phyloP scores from a whole-genome alignment of 1,140 invertebrate species.

The Macrotrachela quadricornifera region DNA sequence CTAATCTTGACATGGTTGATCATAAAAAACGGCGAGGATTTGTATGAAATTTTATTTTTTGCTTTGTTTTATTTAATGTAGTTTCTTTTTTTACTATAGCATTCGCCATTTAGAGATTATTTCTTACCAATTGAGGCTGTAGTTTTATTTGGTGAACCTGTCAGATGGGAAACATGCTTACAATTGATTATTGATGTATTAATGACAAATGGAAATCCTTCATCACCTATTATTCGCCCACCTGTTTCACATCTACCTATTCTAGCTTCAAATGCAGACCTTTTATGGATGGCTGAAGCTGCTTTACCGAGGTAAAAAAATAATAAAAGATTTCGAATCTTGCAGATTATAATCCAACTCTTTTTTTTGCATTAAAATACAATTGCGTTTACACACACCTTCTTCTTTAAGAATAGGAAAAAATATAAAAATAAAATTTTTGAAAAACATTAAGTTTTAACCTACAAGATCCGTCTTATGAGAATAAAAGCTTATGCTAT shows the following conservation, averaged over 20 bases:
- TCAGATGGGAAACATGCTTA: conserved; percentile 29
- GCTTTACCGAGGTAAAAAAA: conserved; percentile 20
- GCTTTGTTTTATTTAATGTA: not conserved
- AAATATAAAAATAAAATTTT: too few species aligned
- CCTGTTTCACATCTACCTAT: conserved; percentile 16
- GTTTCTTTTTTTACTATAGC: conserved; percentile 13
- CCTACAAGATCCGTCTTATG: too few species aligned
- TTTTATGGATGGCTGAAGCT: conserved; percentile 29
- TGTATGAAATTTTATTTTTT: conserved; percentile 19
- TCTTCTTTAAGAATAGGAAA: too few species aligned
- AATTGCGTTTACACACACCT: too few species aligned
- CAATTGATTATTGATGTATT: conserved; percentile 47
- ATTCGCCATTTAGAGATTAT: conserved; percentile 34
- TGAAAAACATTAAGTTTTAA: too few species aligned
- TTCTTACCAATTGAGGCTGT: conserved; percentile 27
- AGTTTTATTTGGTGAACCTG: conserved; percentile 27
- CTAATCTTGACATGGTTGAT: conserved; percentile 46
- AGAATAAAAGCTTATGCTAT: too few species aligned
- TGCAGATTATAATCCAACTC: too few species aligned
- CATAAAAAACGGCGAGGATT: conserved; percentile 33
- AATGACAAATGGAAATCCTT: conserved; percentile 39
- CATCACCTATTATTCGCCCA: not conserved
- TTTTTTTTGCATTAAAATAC: too few species aligned
- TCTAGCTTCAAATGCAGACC: conserved; percentile 30
- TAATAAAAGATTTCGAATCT: too few species aligned